A percentile compares a stretch with the other conserved stretches of the same genome.
phyloP scores from a whole-genome alignment of 2,797 vertebrate genomes.

The Otus scops region DNA sequence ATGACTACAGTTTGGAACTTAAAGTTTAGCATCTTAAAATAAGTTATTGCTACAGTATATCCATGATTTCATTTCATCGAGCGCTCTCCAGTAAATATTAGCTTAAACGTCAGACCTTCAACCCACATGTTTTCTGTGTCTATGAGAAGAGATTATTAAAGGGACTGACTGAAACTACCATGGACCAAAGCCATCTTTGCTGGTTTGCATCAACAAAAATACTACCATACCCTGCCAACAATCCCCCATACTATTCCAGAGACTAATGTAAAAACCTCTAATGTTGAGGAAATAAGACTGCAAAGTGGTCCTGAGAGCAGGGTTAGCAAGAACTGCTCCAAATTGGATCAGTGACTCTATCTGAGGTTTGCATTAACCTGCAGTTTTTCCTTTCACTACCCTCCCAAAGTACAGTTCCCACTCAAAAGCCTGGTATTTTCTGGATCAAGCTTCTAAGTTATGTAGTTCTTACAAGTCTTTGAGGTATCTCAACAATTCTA shows the following conservation, averaged over 20 bases:
- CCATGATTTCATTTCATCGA: background rate
- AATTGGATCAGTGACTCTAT: background rate
- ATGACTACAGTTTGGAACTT: background rate
- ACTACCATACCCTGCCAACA: background rate
- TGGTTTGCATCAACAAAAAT: background rate
- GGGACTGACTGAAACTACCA: background rate
- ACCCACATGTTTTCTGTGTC: background rate
- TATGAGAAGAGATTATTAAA: background rate
- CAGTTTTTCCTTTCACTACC: background rate
- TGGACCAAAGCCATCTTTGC: background rate
- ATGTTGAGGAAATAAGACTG: background rate
- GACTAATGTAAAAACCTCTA: background rate
- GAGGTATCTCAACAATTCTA: background rate
- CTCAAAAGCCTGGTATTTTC: background rate
- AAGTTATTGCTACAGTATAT: background rate
- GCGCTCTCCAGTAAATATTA: background rate
- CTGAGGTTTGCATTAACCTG: background rate
- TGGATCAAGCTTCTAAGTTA: background rate
- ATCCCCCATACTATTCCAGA: background rate
- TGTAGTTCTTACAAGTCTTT: background rate
- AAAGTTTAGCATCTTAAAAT: background rate
- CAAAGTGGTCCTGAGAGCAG: background rate
- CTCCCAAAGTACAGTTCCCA: too few species aligned
- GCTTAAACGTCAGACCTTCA: background rate
- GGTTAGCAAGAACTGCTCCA: background rate